Evolutionary conservation across 2,113 vertebrate species (phyloP), one percentile per base, ranked within the genome.

Genomic region (Ameiurus melas): DNA sequence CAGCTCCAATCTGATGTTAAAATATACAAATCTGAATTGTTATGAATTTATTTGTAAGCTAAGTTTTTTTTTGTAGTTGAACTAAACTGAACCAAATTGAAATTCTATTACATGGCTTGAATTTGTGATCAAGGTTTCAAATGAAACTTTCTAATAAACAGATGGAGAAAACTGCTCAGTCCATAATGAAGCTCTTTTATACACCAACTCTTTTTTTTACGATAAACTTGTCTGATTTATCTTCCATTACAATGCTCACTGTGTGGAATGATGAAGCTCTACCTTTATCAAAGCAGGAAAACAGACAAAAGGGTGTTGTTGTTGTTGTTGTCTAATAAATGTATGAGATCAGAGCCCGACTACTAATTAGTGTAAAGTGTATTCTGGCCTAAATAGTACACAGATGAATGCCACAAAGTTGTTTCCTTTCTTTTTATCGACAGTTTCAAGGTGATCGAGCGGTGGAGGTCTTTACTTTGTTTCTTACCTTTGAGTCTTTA

Each of bases 401-500:
- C 53, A 47, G 51, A 33, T 51, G 9, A 58, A 55, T 53, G 20
- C 14, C 13, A 43, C 20, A 64, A 64, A 64, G n/a, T 60, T 82
- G 39, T 66, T 47, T 47, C 83, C 7, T 27, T 36, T 25, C 7
- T 27, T 66, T 83, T 27, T 7, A 47, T 47, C 58, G 14, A 66
- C 33, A 83, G 19, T 22, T 53, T 86, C 16, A 80, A 80, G 25
- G 77, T 68, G 60, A 51, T 80, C 17, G 30, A 70, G 30, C 53
- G 77, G n/a, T 36, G 53, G 25, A 58, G 75, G 43, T 43, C 51
- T 64, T 77, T 58, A 51, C 51, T 58, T 47, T 73, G 66, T 85
- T 79, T 73, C 91, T 91, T 90, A 91, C 91, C 91, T 90, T 88
- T 22, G 30, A n/a, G n/a, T 83, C 66, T 78, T 66, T 9, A 89